Evolutionary conservation across 2,888 invertebrate genomes (phyloP).

Genomic region (Sthenelais limicola): DNA sequence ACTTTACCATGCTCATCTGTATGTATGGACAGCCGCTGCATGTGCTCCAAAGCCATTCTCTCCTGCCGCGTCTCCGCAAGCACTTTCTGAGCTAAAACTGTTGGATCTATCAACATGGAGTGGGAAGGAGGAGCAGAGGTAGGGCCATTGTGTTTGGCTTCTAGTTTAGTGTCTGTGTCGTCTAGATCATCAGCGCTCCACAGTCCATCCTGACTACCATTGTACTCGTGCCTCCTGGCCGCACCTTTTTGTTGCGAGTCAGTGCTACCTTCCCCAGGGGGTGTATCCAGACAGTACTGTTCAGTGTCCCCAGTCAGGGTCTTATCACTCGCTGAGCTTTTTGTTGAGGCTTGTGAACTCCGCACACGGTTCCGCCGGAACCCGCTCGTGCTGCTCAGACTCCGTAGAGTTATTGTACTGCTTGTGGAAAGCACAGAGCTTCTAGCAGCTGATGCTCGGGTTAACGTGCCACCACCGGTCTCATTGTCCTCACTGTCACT

Average conservation of each 20-base stretch:
- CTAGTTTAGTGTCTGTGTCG: background rate
- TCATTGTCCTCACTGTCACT: conserved; percentile 49
- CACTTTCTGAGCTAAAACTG: conserved; percentile 45
- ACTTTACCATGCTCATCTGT: background rate
- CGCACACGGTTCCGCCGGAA: conserved; percentile 41
- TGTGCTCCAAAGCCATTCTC: conserved; percentile 41
- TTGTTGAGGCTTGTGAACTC: conserved; percentile 43
- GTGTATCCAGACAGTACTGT: background rate
- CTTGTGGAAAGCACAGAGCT: conserved; percentile 43
- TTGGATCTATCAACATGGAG: conserved; percentile 42
- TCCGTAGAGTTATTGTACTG: conserved; percentile 47
- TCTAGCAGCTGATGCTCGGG: conserved; percentile 31
- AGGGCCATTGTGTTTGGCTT: background rate
- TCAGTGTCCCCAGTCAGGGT: conserved; percentile 42
- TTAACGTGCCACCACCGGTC: conserved; percentile 24
- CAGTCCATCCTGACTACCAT: conserved; percentile 3
- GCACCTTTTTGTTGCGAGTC: background rate
- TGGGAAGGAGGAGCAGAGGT: background rate
- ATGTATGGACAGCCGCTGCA: conserved; percentile 43
- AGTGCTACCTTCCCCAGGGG: background rate
- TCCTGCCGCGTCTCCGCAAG: conserved; percentile 46
- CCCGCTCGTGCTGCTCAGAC: conserved; percentile 37
- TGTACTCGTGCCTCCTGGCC: too few relatives aligned
- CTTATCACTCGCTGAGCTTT: conserved; percentile 47
- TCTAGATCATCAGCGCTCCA: conserved; percentile 11